Evolutionary conservation across 2,888 invertebrate species (phyloP), one percentile per base, ranked within the genome.

Genomic region (Mechanitis mazaeus): DNA sequence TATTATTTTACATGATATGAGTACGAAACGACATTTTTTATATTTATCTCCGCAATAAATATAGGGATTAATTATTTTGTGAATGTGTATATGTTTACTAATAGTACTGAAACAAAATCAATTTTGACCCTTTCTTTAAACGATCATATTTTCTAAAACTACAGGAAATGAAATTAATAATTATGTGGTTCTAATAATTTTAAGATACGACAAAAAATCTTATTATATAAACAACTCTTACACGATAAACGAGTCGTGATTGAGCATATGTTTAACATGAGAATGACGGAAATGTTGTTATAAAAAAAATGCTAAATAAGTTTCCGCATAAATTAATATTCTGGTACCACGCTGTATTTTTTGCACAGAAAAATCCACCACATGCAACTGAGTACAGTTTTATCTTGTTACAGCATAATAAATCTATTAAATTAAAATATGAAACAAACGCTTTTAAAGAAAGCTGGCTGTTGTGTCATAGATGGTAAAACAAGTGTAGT

Each of bases 201-300:
- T 38, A 11, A 54, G 31, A 28, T 38, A 54, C 45, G 56, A 54
- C 38, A 55, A 45, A 47, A 64, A 53, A 47, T 71, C 74, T 69
- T 65, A 33, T 1, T 12, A 9, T 71, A 45, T 75, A 76, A 78
- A 73, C 20, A 55, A 60, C 56, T 64, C 68, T 20, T 62, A 67
- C 61, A 65, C 69, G 67, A 68, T 69, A 70, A 72, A 69, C 66
- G 69, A 69, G 68, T 67, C 68, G 68, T 69, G 68, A 69, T 64
- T 64, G 67, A 68, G 67, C 68, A 65, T 68, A 66, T 68, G 69
- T 67, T 65, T 64, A 70, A 69, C 68, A 66, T 58, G 69, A 67
- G 69, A 64, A 63, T 62, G 64, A 68, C 68, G 47, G n/a, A 47
- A 28, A 47, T 47, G 47, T 47, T 47, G 47, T 47, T 20, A 20